These are phyloP conservation scores for Cervus canadensis DNA, from an alignment of 2,113 vertebrate species.

Conservation along the genomic window DNA sequence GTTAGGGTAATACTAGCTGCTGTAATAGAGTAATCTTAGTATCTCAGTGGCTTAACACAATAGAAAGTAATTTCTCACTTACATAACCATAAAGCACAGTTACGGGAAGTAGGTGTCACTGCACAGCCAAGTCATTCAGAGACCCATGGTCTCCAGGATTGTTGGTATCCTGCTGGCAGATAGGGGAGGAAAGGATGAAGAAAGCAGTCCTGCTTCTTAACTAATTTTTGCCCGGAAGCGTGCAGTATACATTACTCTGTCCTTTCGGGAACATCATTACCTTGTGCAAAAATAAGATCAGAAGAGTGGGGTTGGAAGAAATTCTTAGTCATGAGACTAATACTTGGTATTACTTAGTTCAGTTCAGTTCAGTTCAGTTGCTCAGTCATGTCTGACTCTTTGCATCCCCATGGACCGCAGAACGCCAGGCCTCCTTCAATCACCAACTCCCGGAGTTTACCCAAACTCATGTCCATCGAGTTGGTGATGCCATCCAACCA, in stretches of 20 bases:
- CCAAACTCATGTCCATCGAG: background rate
- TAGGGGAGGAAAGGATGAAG: background rate
- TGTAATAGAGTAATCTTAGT: background rate
- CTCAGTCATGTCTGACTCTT: background rate
- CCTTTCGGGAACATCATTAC: background rate
- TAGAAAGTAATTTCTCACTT: background rate
- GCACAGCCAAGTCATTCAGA: background rate
- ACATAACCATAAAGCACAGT: background rate
- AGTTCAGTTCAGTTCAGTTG: background rate
- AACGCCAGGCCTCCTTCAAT: background rate
- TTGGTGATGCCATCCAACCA: background rate
- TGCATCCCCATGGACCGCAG: background rate
- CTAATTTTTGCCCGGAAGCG: background rate
- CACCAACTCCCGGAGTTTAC: background rate
- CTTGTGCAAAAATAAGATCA: background rate
- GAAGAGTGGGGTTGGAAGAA: background rate
- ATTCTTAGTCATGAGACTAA: background rate
- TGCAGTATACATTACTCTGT: background rate
- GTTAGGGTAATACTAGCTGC: background rate
- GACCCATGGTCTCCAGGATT: background rate
- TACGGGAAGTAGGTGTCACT: background rate
- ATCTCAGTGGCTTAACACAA: background rate
- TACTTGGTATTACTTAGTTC: background rate
- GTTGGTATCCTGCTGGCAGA: background rate
- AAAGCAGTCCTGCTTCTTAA: background rate